These are phyloP conservation scores for Calyptommatus sinebrachiatus DNA, from an alignment of 2,113 vertebrate species.

Conservation along the genomic window DNA sequence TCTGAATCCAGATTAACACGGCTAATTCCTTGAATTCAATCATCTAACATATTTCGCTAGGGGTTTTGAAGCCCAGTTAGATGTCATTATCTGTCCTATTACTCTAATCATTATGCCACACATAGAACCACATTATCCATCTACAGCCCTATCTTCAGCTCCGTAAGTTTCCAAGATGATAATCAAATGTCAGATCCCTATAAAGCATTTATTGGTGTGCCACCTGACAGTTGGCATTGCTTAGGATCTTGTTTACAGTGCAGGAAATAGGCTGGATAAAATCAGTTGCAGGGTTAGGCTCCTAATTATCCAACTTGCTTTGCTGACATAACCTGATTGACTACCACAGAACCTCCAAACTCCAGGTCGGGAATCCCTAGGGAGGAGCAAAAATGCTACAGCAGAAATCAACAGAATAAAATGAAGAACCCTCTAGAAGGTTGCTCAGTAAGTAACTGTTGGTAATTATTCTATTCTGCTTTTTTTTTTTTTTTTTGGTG, in stretches of 20 bases:
- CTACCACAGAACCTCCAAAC: slow-evolving; percentile 31
- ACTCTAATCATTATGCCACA: not conserved
- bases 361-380: slow-evolving; percentile 42
- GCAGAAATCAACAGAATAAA: slow-evolving; percentile 55
- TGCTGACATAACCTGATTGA: slow-evolving; percentile 41
- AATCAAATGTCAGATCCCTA: too few relatives aligned
- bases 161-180: too few relatives aligned
- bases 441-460: slow-evolving; percentile 79
- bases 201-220: not conserved
- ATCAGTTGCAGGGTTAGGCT: slow-evolving; percentile 52
- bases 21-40: too few relatives aligned
- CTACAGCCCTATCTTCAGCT: too few relatives aligned
- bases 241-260: slow-evolving; percentile 27
- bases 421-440: slow-evolving; percentile 82
- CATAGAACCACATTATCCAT: too few relatives aligned
- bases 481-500: too few relatives aligned
- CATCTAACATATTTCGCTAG: too few relatives aligned
- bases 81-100: not conserved
- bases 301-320: slow-evolving; percentile 28
- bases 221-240: not conserved
- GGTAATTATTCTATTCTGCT: too few relatives aligned
- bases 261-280: slow-evolving; percentile 56
- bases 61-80: not conserved
- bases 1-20: too few relatives aligned
- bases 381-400: slow-evolving; percentile 53